These are phyloP conservation scores for Criorhina ranunculi DNA, from an alignment of 2,888 invertebrate species.

Conservation along the genomic window DNA sequence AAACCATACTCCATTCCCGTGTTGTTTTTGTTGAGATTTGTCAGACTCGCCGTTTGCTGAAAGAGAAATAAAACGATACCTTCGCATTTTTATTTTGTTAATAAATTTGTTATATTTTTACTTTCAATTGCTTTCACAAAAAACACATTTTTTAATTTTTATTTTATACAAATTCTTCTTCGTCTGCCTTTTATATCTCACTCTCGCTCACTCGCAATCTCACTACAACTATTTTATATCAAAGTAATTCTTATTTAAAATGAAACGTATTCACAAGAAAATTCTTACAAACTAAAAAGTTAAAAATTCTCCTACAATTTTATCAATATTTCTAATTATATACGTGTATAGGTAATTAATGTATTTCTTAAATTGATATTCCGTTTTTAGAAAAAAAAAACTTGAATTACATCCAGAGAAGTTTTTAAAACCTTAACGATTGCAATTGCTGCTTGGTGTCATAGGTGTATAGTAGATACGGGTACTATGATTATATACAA, in stretches of 20 bases:
- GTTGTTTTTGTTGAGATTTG: too few relatives aligned
- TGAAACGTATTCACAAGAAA: constrained; percentile 67
- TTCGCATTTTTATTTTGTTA: constrained; percentile 18
- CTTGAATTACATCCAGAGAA: constrained; percentile 30
- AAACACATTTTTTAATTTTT: constrained; percentile 35
- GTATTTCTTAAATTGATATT: constrained; percentile 36
- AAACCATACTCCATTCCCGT: too few relatives aligned
- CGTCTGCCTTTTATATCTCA: constrained; percentile 48
- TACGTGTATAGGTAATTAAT: constrained; percentile 18
- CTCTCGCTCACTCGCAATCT: constrained; percentile 66
- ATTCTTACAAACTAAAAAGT: constrained; percentile 58
- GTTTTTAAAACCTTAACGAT: constrained; percentile 26
- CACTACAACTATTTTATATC: constrained; percentile 58
- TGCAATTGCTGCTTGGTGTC: constrained; percentile 37
- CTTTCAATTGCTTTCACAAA: constrained; percentile 58
- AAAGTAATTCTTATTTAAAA: constrained; percentile 57
- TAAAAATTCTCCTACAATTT: constrained; percentile 66
- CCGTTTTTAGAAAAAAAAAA: constrained; percentile 18
- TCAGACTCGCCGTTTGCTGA: too few relatives aligned
- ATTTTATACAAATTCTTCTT: constrained; percentile 57
- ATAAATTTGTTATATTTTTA: constrained; percentile 34
- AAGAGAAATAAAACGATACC: neutral
- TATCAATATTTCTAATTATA: constrained; percentile 39
- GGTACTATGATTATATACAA: constrained; percentile 42
- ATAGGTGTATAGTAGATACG: constrained; percentile 20